Evolutionary conservation across 2,113 vertebrate genomes (phyloP), one percentile per base, ranked within the genome.

Genomic region (Cololabis saira): DNA sequence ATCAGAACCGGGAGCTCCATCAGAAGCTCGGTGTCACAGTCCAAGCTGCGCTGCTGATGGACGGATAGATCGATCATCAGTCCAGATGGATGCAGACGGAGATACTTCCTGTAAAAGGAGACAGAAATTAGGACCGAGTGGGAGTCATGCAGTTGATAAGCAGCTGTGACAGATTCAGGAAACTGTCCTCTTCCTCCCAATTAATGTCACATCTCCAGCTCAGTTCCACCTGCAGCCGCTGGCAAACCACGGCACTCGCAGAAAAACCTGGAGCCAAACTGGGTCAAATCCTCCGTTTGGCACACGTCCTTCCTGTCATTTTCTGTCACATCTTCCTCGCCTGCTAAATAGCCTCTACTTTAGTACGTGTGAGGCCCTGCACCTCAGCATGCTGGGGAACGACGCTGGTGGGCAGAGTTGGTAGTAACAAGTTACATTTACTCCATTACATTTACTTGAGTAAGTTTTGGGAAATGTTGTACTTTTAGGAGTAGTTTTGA

Each of bases 1-100:
- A 90, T 90, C 88, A 89, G 64, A 85, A 81, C 33, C 61, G 41
- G 41, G 68, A 67, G 83, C 68, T 66, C 59, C 73, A 82, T 68
- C 69, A 60, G 24, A 54, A 75, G n/a, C 66, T 53, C 22, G 24
- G 60, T 61, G 43, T 76, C 76, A 49, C 49, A 57, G 40, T 30
- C 69, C 24, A 51, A 12, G 69, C 47, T 11, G 18, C 64, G 27
- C 56, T 24, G 4, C 57, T 37, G 33, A 37, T 37, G 17, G 33
- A 70, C 42, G 17, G 33, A 70, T 33, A 60, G 47, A 49, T 19
- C 30, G 69, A 65, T 21, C 30, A 44, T 40, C 41, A 14, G 40
- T 30, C 27, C 40, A 51, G 49, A 62, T 18, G 12, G 59, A 72
- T 47, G 48, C 53, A 77, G 16, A 11, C 61, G 50, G 24, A 21